Conservation (phyloP, 2,888 invertebrate genomes). For the Drosophila melanosoma region DNA sequence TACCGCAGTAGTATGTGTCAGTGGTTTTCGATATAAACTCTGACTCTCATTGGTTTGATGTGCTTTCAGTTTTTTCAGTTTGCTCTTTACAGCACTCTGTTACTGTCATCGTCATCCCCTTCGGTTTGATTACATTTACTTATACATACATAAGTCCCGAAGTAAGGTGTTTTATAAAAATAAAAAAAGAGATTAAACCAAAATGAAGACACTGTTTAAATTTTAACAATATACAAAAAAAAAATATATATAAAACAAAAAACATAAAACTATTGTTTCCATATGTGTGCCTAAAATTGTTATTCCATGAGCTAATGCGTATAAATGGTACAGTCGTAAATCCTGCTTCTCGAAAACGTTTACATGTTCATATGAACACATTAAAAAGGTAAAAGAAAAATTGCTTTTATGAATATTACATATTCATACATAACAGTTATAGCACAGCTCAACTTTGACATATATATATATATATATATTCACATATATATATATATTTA, state of each 20-base stretch:
- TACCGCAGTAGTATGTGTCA: constrained; percentile 13
- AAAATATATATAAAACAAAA: background rate
- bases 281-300: constrained; percentile 32
- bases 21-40: constrained; percentile 16
- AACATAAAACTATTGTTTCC: constrained; percentile 3
- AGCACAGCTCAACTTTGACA: background rate
- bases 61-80: constrained; percentile 41
- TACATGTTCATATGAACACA: constrained; percentile 33
- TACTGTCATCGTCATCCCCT: constrained; percentile 42
- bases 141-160: constrained; percentile 51
- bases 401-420: background rate
- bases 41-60: constrained; percentile 22
- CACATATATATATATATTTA: background rate
- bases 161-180: constrained; percentile 41
- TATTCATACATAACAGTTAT: background rate
- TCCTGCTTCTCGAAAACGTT: constrained; percentile 15
- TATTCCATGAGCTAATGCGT: constrained; percentile 24
- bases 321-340: constrained; percentile 21
- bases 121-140: constrained; percentile 49
- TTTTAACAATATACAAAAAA: background rate
- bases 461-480: background rate
- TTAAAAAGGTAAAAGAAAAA: constrained; percentile 24
- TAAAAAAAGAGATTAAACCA: constrained; percentile 9
- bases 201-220: constrained; percentile 5
- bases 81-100: constrained; percentile 30